phyloP scores from a whole-genome alignment of 2,888 invertebrate genomes.

The Euplexia lucipara region DNA sequence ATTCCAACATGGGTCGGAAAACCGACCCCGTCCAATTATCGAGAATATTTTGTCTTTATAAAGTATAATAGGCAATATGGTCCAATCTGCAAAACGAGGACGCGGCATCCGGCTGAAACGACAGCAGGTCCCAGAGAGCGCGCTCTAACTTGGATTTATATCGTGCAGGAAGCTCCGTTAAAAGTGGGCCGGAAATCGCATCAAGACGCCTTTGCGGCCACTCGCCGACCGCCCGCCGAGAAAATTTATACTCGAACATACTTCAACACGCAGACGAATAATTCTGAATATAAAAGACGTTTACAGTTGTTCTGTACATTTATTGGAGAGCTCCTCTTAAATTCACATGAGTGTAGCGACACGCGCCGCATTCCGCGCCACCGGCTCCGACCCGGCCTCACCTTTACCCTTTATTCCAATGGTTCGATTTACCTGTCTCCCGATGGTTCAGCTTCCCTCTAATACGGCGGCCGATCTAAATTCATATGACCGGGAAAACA shows the following conservation, averaged over 20 bases:
- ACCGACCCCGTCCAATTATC: conserved; percentile 37
- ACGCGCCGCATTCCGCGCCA: conserved; percentile 68
- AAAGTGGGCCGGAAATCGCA: conserved; percentile 87
- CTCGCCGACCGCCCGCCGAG: conserved; percentile 74
- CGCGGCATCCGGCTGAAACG: conserved; percentile 67
- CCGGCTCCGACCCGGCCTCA: conserved; percentile 63
- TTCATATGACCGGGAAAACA: conserved; percentile 88
- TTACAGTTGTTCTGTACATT: conserved; percentile 53
- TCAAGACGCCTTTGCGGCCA: conserved; percentile 83
- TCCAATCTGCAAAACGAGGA: conserved; percentile 59
- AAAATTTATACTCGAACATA: conserved; percentile 71
- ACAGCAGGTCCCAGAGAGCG: conserved; percentile 69
- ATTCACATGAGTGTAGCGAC: conserved; percentile 70
- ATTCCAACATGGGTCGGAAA: not conserved
- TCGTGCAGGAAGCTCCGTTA: conserved; percentile 82
- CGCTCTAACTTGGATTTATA: conserved; percentile 85
- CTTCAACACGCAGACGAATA: conserved; percentile 55
- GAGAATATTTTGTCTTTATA: conserved; percentile 47
- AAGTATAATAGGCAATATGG: conserved; percentile 55
- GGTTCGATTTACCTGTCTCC: conserved; percentile 84
- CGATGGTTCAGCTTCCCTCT: conserved; percentile 83
- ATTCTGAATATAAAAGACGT: conserved; percentile 54
- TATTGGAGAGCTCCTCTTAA: conserved; percentile 67
- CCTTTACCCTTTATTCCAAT: conserved; percentile 79
- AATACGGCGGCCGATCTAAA: conserved; percentile 86